These are phyloP conservation scores for Mormyrops boulengeri DNA, from an alignment of 2,797 vertebrate genomes.

Conservation along the genomic window DNA sequence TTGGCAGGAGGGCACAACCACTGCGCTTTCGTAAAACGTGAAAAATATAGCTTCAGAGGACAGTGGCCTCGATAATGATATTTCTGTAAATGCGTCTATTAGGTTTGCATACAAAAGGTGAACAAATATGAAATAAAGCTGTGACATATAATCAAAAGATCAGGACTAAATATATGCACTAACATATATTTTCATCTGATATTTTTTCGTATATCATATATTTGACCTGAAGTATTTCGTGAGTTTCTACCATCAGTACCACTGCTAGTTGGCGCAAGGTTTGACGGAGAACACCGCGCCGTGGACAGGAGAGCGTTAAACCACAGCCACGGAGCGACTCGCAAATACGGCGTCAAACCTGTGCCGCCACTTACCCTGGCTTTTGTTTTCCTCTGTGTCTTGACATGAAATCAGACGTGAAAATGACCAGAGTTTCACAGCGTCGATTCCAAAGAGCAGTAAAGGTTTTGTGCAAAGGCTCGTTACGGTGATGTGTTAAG, in stretches of 20 bases:
- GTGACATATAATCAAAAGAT: slow-evolving; percentile 62
- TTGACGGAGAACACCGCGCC: too few relatives aligned
- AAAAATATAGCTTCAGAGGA: slow-evolving; percentile 1
- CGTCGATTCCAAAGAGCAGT: slow-evolving; percentile 66
- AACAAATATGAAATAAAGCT: slow-evolving; percentile 58
- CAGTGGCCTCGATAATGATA: slow-evolving; percentile 8
- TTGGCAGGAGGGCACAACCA: slow-evolving; percentile 15
- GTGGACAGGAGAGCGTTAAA: neutral
- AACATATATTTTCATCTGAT: slow-evolving; percentile 59
- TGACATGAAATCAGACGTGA: neutral
- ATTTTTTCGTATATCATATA: slow-evolving; percentile 12
- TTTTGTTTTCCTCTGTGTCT: neutral
- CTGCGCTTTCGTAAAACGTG: neutral
- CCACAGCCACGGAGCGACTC: neutral
- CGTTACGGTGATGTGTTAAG: slow-evolving; percentile 58
- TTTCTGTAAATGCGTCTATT: slow-evolving; percentile 43
- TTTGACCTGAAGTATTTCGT: slow-evolving; percentile 7
- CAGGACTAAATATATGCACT: slow-evolving; percentile 67
- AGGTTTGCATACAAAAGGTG: slow-evolving; percentile 53
- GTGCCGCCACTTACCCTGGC: neutral
- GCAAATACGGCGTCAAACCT: neutral
- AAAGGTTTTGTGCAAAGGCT: slow-evolving; percentile 79
- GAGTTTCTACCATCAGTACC: neutral
- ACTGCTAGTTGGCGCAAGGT: slow-evolving; percentile 19
- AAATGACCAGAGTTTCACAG: slow-evolving; percentile 69